Conservation (phyloP, 2,888 invertebrate genomes). For the Yponomeuta sedellus region DNA sequence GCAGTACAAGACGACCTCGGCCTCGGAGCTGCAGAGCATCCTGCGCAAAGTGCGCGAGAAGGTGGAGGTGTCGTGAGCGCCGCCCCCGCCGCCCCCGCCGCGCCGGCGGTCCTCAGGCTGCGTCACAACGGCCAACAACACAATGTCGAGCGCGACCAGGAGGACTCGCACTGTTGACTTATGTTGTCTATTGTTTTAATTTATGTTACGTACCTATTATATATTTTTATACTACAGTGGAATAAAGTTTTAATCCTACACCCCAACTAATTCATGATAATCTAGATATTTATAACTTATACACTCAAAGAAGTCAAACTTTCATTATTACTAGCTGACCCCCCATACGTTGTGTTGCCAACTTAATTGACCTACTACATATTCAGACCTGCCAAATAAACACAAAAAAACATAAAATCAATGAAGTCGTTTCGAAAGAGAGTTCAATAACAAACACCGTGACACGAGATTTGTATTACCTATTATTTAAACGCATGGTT, state of each 20-base stretch:
- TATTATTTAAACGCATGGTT: too few relatives aligned
- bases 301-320: too few relatives aligned
- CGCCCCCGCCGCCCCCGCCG: background rate
- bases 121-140: background rate
- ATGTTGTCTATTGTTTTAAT: background rate
- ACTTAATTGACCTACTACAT: too few relatives aligned
- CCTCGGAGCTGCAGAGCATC: slow-evolving; percentile 85
- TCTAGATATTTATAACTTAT: too few relatives aligned
- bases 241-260: background rate
- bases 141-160: background rate
- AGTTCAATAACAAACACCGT: too few relatives aligned
- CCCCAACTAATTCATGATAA: too few relatives aligned
- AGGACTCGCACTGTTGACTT: slow-evolving; percentile 1
- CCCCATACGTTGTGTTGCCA: too few relatives aligned
- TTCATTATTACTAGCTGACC: too few relatives aligned
- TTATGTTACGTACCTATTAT: background rate
- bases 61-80: slow-evolving; percentile 73
- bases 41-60: slow-evolving; percentile 84
- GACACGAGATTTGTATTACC: too few relatives aligned
- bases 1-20: slow-evolving; percentile 87
- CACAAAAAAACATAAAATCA: too few relatives aligned
- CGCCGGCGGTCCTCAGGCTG: background rate
- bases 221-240: background rate
- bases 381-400: too few relatives aligned
- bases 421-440: too few relatives aligned